Conservation (phyloP, 2,797 vertebrate species). For the Ciconia nigra region DNA sequence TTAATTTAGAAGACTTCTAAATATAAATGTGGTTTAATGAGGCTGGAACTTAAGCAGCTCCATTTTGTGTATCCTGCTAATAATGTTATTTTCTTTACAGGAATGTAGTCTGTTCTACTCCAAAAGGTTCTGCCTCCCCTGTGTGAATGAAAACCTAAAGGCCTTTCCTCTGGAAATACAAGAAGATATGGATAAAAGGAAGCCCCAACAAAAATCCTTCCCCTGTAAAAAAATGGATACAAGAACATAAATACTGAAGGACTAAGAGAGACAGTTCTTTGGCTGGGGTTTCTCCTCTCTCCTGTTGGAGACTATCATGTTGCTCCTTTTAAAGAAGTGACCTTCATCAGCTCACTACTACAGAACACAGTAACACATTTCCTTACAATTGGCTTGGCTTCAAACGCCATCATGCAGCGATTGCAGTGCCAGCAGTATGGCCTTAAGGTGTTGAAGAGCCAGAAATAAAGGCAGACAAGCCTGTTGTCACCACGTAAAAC, state of each 20-base stretch:
- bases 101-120: conserved; percentile 92
- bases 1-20: background rate
- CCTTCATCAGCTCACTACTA: background rate
- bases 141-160: conserved; percentile 80
- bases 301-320: background rate
- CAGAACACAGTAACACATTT: background rate
- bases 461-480: background rate
- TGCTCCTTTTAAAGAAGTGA: conserved; percentile 37
- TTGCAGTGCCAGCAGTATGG: background rate
- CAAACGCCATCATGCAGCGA: background rate
- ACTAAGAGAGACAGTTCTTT: background rate
- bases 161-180: conserved; percentile 87
- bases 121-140: conserved; percentile 86
- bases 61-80: background rate
- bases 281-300: background rate
- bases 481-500: background rate
- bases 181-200: conserved; percentile 82
- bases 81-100: conserved; percentile 63
- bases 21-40: background rate
- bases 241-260: background rate
- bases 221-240: background rate
- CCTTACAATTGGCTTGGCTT: background rate
- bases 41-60: background rate
- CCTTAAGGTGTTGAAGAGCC: background rate
- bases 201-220: conserved; percentile 1